A percentile compares a stretch with the other conserved stretches of the same genome.
These are phyloP conservation scores for Glaucidium brasilianum DNA, from an alignment of 2,113 vertebrate genomes.

Conservation along the genomic window DNA sequence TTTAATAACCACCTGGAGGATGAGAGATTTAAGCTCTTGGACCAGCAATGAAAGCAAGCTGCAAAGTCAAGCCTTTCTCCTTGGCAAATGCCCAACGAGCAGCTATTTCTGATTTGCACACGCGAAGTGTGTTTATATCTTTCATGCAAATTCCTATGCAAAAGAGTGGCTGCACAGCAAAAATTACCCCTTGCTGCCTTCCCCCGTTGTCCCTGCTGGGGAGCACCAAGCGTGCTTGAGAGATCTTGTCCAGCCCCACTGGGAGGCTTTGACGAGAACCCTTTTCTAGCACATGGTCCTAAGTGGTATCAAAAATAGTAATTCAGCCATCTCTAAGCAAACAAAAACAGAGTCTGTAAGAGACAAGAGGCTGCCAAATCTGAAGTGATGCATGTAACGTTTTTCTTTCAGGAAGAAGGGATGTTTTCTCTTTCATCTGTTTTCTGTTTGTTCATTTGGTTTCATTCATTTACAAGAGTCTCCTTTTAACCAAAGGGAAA, in stretches of 20 bases:
- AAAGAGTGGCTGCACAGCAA: constrained; percentile 11
- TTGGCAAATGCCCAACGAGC: not conserved
- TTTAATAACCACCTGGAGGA: not conserved
- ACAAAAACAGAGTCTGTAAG: constrained; percentile 49
- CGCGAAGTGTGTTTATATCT: not conserved
- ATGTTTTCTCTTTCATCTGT: constrained; percentile 30
- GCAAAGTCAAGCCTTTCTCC: not conserved
- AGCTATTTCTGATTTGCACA: constrained; percentile 14
- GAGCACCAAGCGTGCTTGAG: not conserved
- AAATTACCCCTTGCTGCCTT: not conserved
- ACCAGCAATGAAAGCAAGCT: not conserved
- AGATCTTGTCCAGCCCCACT: constrained; percentile 18
- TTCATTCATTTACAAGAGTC: constrained; percentile 16
- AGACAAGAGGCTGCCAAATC: constrained; percentile 62
- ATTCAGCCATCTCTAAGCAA: constrained; percentile 61
- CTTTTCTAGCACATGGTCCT: constrained; percentile 29
- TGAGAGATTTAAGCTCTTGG: not conserved
- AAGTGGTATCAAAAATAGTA: constrained; percentile 60
- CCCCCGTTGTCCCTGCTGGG: not conserved
- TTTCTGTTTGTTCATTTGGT: constrained; percentile 18
- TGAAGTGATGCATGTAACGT: constrained; percentile 56
- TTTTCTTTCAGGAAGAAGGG: constrained; percentile 26
- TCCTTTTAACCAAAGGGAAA: not conserved
- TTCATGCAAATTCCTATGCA: constrained; percentile 39
- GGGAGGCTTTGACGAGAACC: not conserved